These are phyloP conservation scores for Drosophila prostipennis DNA, from an alignment of 2,888 invertebrate genomes.

Conservation along the genomic window DNA sequence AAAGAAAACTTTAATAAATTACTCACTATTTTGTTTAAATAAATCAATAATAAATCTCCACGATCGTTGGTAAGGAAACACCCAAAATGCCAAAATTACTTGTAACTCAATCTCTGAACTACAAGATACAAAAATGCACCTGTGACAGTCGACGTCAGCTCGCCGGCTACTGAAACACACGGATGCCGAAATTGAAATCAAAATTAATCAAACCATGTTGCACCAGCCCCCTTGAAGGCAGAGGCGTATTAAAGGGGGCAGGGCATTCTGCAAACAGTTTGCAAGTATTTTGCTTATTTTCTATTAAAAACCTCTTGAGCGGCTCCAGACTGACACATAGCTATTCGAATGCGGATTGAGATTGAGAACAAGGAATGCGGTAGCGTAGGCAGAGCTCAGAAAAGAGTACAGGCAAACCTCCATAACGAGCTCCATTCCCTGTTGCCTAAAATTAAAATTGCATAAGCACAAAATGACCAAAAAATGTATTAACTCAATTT, in stretches of 20 bases:
- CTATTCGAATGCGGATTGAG: constrained; percentile 54
- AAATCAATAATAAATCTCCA: constrained; percentile 13
- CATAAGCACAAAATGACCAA: too few species aligned
- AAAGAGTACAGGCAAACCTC: constrained; percentile 9
- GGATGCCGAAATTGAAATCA: constrained; percentile 69
- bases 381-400: constrained; percentile 63
- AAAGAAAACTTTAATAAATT: too few species aligned
- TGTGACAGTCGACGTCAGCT: constrained; percentile 63
- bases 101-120: constrained; percentile 33
- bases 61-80: constrained; percentile 6
- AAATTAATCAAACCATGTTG: constrained; percentile 68
- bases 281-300: constrained; percentile 52
- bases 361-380: constrained; percentile 64
- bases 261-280: constrained; percentile 7
- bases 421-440: too few species aligned
- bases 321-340: constrained; percentile 36
- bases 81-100: constrained; percentile 10
- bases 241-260: constrained; percentile 2
- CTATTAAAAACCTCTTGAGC: constrained; percentile 33
- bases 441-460: neutral
- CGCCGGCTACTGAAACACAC: constrained; percentile 60
- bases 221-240: constrained; percentile 20
- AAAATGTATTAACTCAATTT: too few species aligned
- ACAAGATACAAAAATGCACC: constrained; percentile 52
- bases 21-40: neutral